Evolutionary conservation across 1,140 invertebrate species (phyloP).

Genomic region (Nasonia vitripennis): DNA sequence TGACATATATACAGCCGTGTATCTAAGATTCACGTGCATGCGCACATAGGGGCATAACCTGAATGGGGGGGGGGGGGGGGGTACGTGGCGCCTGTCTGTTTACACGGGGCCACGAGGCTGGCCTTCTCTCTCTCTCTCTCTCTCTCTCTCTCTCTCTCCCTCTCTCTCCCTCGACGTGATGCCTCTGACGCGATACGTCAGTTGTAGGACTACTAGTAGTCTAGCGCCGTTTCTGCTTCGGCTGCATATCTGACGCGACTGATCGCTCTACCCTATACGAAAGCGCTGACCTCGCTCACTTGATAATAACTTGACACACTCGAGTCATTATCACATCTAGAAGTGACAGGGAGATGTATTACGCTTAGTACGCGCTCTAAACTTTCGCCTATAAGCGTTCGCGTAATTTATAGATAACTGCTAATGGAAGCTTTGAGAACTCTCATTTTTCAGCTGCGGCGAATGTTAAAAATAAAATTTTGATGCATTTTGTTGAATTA

Average conservation of each 20-base stretch:
- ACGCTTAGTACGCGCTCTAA: not conserved
- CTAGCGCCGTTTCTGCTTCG: not conserved
- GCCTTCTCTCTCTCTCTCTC: not conserved
- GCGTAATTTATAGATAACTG: not conserved
- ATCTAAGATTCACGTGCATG: not conserved
- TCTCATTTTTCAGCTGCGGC: too few species aligned
- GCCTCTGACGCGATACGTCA: not conserved
- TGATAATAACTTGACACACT: constrained; percentile 22
- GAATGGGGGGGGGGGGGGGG: not conserved
- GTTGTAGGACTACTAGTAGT: not conserved
- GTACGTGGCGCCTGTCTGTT: not conserved
- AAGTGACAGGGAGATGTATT: not conserved
- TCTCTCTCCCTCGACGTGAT: too few species aligned
- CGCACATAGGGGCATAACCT: not conserved
- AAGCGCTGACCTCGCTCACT: constrained; percentile 32
- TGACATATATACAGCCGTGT: not conserved
- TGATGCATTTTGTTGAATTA: too few species aligned
- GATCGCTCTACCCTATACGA: constrained; percentile 8
- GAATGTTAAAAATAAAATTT: too few species aligned
- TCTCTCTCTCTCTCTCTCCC: too few species aligned
- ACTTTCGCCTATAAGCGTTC: not conserved
- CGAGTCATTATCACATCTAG: not conserved
- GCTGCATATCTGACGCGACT: constrained; percentile 7
- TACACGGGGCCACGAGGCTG: not conserved
- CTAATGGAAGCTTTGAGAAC: not conserved